Base-by-base conservation (phyloP, 2,888 invertebrate species). In the Pyrocoelia pectoralis region DNA sequence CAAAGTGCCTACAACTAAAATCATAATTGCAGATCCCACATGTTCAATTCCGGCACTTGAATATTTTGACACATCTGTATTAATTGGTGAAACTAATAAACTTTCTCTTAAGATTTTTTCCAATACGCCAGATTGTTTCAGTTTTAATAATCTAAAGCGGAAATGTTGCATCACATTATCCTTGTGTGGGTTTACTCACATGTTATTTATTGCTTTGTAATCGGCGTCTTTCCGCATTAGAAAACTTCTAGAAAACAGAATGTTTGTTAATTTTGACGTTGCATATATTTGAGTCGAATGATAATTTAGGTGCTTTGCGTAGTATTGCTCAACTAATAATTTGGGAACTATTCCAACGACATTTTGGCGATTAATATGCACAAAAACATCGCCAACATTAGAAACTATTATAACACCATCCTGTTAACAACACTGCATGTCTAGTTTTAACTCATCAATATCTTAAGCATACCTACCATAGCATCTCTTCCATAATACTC, bases 1-100 rank as follows among this genome's bases (percentile, higher is more conserved):
- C 24, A 70, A 56, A 18, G 72, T 61, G 8, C 76, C 77, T 17
- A 67, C 69, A 24, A 71, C 51, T 18, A 77, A 66, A 10, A 78
- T 66, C 2, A 75, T 50, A 19, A 76, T 68, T 9, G 77, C 77
- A 10, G 77, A 77, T 46, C 70, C 69, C 1, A 79, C 75, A 66
- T 79, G 76, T 64, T 74, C 74, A 28, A 73, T 61, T 24, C 75
- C 72, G 10, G 77, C 77, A 67, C 76, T 77, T 3, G 77, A 77
- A 65, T 78, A 78, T 18, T 71, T 73, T 9, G 74, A 66, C 12
- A 68, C 62, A 12, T 52, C 46, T 13, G 64, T 58, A 24, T 62
- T 63, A 5, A 12, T 56, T 40, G 52, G 48, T 17, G 48, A 28
- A 18, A 46, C 57, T 5, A 68, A 50, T 14, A 68, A 59, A 28